Evolutionary conservation across 2,797 vertebrate genomes (phyloP), one percentile per base, ranked within the genome.

Genomic region (Ptychadena robeensis): DNA sequence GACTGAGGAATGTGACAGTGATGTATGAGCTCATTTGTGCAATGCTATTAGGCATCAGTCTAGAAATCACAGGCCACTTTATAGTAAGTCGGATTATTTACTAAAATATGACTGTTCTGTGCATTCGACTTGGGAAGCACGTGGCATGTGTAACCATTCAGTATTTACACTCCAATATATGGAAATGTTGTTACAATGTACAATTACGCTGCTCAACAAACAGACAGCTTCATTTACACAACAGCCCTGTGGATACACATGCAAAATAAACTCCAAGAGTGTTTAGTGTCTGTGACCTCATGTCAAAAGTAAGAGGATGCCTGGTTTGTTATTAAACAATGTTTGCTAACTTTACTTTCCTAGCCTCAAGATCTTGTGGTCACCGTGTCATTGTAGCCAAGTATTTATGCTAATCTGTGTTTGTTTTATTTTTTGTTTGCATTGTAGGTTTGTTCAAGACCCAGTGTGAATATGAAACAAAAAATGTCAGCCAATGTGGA

Each of bases 211-310:
- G 48, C 59, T 68, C 48, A 69, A 64, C 71, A 82, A 82, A 75
- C 68, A 70, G 61, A 77, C 74, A 82, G 67, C 35, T 79, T 72
- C 59, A 85, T 76, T 77, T 73, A 73, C 73, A 38, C 57, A 72
- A 73, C 27, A 57, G 38, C 12, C 73, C 69, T 72, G 72, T 66
- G 38, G 65, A 77, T 65, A 71, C 78, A 65, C 72, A 65, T 64
- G 66, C 79, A 81, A 85, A 85, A 76, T 66, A 81, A 80, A 72
- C 65, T 5, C 35, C 35, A 32, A 25, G 25, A 79, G 37, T 34
- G 40, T 48, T 82, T 83, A 37, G 59, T 82, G 73, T 48, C 57
- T 72, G n/a, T 71, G 73, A 70, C 73, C 66, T 64, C 30, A 70
- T 59, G 53, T 83, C 76, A 73, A 59, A 83, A 67, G 34, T 64